A percentile compares a stretch with the other conserved stretches of the same genome.
Evolutionary conservation across 1,140 invertebrate genomes (phyloP).

Genomic region (Mesaphorura yosii): DNA sequence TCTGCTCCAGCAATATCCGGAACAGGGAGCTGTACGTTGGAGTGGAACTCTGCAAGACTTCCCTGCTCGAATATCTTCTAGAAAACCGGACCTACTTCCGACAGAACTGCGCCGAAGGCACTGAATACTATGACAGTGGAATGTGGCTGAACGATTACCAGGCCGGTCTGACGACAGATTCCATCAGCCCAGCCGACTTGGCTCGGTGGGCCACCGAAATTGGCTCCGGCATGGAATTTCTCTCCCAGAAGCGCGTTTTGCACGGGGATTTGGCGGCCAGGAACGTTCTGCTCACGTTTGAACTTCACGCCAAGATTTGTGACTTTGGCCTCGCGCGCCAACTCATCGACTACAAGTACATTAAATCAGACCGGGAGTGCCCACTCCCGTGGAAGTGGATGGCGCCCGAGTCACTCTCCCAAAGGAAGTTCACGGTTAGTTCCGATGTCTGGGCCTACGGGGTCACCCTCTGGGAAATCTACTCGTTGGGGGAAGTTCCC

Average conservation of each 20-base stretch:
- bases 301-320: constrained; percentile 15
- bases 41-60: no score
- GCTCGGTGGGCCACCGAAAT: constrained; percentile 1
- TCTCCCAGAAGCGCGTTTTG: constrained; percentile 32
- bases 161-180: no score
- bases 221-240: constrained; percentile 36
- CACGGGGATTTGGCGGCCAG: constrained; percentile 25
- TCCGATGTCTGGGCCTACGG: not conserved
- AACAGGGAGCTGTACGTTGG: no score
- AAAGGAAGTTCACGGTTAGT: not conserved
- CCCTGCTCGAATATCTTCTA: no score
- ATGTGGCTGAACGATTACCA: no score
- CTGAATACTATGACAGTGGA: no score
- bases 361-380: not conserved
- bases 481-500: not conserved
- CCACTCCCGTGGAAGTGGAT: constrained; percentile 1
- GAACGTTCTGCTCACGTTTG: constrained; percentile 16
- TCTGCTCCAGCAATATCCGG: no score
- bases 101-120: no score
- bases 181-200: no score
- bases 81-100: no score
- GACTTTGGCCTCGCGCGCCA: constrained; percentile 26
- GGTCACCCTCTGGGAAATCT: constrained; percentile 4
- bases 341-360: constrained; percentile 32
- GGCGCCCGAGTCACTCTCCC: not conserved